Evolutionary conservation across 2,113 vertebrate genomes (phyloP).

Genomic region (Gallinago undulata): DNA sequence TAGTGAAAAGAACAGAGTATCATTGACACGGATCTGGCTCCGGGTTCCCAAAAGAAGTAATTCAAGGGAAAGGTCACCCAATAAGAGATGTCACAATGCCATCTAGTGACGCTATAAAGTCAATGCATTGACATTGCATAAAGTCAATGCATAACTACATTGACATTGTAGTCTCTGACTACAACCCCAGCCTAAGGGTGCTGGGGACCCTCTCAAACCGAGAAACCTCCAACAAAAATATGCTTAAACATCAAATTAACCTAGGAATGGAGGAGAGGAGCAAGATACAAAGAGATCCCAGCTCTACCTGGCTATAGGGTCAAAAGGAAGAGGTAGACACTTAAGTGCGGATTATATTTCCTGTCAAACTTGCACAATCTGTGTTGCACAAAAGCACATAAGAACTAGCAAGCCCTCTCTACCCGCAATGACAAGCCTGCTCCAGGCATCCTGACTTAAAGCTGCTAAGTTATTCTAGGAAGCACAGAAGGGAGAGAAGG

Average conservation of each 20-base stretch:
- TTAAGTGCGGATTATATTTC: background rate
- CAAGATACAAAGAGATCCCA: background rate
- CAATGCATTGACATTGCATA: background rate
- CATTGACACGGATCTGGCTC: background rate
- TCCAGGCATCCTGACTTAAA: background rate
- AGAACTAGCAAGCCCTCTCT: background rate
- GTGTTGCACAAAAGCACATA: background rate
- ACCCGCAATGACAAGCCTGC: background rate
- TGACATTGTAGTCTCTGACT: background rate
- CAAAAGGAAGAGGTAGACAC: background rate
- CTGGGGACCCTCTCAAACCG: fast-evolving
- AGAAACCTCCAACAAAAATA: background rate
- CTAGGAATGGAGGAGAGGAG: background rate
- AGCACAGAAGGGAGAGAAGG: background rate
- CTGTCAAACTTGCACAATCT: background rate
- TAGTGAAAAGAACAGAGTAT: background rate
- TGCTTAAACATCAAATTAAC: background rate
- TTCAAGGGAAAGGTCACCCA: background rate
- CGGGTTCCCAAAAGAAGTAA: background rate
- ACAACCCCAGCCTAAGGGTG: background rate
- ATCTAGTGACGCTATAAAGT: background rate
- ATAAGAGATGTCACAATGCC: constrained; percentile 46
- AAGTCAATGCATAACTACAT: too few relatives aligned
- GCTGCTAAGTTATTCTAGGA: background rate
- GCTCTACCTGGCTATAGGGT: background rate